phyloP scores from a whole-genome alignment of 2,888 invertebrate genomes.

The Erebia aethiops region DNA sequence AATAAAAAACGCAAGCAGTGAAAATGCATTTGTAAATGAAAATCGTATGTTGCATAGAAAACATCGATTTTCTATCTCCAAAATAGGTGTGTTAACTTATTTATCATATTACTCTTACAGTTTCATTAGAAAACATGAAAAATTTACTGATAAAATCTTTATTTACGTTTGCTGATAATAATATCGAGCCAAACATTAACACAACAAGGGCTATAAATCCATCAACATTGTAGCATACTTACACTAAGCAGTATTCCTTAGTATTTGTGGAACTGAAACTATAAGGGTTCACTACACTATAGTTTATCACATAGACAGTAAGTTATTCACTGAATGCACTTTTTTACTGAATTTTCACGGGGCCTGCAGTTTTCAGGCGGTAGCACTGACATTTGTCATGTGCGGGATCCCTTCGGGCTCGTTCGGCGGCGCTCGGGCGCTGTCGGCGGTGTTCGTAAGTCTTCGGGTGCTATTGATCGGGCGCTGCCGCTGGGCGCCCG shows the following conservation, averaged over 20 bases:
- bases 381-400: conserved; percentile 78
- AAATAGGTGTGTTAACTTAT: background rate
- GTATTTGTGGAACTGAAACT: conserved; percentile 40
- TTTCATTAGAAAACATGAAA: background rate
- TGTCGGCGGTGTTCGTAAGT: conserved; percentile 48
- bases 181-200: conserved; percentile 13
- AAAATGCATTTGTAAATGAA: background rate
- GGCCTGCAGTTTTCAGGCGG: conserved; percentile 73
- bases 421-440: conserved; percentile 40
- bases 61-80: background rate
- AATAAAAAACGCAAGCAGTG: background rate
- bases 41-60: background rate
- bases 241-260: conserved; percentile 55
- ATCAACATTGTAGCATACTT: conserved; percentile 51
- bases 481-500: conserved; percentile 63
- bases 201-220: conserved; percentile 2
- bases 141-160: background rate
- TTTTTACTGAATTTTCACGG: conserved; percentile 63
- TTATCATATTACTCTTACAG: background rate
- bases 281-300: conserved; percentile 52
- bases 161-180: conserved; percentile 12
- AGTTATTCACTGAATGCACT: conserved; percentile 45
- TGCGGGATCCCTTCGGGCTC: conserved; percentile 51
- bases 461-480: conserved; percentile 70
- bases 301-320: conserved; percentile 46